Evolutionary conservation across 2,888 invertebrate species (phyloP).

Genomic region (Erynnis tages): DNA sequence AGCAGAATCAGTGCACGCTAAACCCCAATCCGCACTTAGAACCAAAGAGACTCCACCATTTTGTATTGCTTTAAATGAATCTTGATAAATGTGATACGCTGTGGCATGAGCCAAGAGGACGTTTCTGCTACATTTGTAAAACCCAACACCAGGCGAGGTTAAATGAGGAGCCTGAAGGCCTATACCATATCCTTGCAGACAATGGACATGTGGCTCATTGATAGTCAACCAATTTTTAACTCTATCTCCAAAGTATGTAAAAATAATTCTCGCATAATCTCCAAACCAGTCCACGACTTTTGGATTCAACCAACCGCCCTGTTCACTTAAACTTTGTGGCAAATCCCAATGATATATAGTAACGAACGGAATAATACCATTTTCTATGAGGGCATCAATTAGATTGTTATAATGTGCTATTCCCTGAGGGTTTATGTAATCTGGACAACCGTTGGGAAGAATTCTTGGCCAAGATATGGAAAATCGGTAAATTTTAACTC

Average conservation of each 20-base stretch:
- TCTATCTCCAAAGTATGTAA: slow-evolving; percentile 68
- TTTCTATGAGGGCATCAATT: slow-evolving; percentile 73
- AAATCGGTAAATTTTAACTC: slow-evolving; percentile 78
- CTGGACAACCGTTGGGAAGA: slow-evolving; percentile 79
- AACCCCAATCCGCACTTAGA: too few species aligned
- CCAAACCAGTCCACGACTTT: slow-evolving; percentile 69
- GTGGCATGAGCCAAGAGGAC: slow-evolving; percentile 80
- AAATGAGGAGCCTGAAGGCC: slow-evolving; percentile 54
- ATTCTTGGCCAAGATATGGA: slow-evolving; percentile 85
- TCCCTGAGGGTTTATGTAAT: slow-evolving; percentile 81
- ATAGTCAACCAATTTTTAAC: slow-evolving; percentile 82
- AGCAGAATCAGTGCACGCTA: too few species aligned
- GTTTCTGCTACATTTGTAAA: slow-evolving; percentile 77
- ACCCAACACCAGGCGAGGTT: slow-evolving; percentile 66
- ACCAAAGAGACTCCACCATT: slow-evolving; percentile 51
- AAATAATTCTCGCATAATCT: slow-evolving; percentile 71
- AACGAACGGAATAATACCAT: slow-evolving; percentile 77
- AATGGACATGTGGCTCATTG: slow-evolving; percentile 79
- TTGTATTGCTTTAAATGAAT: slow-evolving; percentile 52
- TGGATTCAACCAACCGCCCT: slow-evolving; percentile 80
- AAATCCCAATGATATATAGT: slow-evolving; percentile 82
- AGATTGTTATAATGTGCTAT: slow-evolving; percentile 84
- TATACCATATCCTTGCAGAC: slow-evolving; percentile 69
- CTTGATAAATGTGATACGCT: slow-evolving; percentile 67
- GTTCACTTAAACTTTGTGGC: slow-evolving; percentile 74